Evolutionary conservation across 2,888 invertebrate species (phyloP).

Genomic region (Cataglyphis albicans): DNA sequence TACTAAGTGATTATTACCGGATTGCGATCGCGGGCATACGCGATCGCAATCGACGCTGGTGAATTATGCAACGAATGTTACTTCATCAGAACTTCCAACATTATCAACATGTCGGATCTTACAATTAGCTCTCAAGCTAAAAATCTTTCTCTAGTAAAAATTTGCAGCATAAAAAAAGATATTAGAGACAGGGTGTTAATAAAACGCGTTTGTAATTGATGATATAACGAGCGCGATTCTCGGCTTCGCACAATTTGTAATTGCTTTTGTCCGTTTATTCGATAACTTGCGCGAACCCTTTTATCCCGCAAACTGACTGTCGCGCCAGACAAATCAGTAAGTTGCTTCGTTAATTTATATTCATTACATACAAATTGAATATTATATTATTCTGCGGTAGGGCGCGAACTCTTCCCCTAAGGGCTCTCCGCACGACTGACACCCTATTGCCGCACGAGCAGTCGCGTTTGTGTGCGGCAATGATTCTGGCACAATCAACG

Average conservation of each 20-base stretch:
- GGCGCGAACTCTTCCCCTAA: slow-evolving; percentile 63
- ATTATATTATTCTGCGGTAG: slow-evolving; percentile 65
- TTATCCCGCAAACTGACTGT: slow-evolving; percentile 40
- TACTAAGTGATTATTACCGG: slow-evolving; percentile 22
- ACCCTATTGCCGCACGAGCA: slow-evolving; percentile 48
- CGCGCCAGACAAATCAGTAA: slow-evolving; percentile 54
- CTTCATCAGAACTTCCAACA: slow-evolving; percentile 19
- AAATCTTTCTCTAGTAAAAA: neutral
- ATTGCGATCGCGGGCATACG: neutral
- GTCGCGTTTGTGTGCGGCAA: slow-evolving; percentile 44
- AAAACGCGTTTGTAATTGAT: slow-evolving; percentile 1
- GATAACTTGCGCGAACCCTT: slow-evolving; percentile 35
- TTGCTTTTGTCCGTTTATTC: slow-evolving; percentile 9
- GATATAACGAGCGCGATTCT: neutral
- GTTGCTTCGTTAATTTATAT: slow-evolving; percentile 70
- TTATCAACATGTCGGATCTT: neutral
- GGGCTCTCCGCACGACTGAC: slow-evolving; percentile 40
- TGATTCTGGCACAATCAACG: slow-evolving; percentile 59
- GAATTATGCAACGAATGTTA: slow-evolving; percentile 45
- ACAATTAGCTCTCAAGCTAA: neutral
- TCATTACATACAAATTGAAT: slow-evolving; percentile 75
- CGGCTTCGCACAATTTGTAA: slow-evolving; percentile 3
- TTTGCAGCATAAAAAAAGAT: neutral
- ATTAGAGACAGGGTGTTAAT: neutral
- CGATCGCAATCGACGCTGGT: slow-evolving; percentile 29